phyloP scores from a whole-genome alignment of 2,888 invertebrate species.

The Tenodera sinensis region DNA sequence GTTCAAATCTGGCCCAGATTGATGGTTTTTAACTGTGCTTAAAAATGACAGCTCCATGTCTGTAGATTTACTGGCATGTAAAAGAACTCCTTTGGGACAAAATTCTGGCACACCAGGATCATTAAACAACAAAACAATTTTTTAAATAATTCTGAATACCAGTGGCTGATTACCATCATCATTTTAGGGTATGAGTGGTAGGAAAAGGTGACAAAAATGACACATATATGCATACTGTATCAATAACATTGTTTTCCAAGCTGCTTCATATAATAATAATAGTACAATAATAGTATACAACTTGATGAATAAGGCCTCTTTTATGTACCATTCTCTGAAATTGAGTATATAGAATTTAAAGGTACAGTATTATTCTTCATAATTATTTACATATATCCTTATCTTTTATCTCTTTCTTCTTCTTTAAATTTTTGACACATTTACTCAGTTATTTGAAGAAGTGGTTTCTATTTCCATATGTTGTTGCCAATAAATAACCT shows the following conservation, averaged over 20 bases:
- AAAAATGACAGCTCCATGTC: too few species aligned
- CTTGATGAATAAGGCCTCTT: constrained; percentile 8
- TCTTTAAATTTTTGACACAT: neutral
- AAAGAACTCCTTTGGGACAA: too few species aligned
- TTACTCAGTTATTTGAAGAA: neutral
- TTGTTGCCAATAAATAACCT: neutral
- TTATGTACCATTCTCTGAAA: neutral
- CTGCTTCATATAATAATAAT: neutral
- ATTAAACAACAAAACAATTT: too few species aligned
- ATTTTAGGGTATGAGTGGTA: too few species aligned
- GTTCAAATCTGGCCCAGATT: too few species aligned
- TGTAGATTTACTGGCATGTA: too few species aligned
- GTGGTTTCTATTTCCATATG: neutral
- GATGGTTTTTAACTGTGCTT: too few species aligned
- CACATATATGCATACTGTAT: neutral
- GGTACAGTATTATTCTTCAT: neutral
- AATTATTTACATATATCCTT: neutral
- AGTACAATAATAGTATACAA: constrained; percentile 10
- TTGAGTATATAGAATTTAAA: neutral
- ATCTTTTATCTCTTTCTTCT: neutral
- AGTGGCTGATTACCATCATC: too few species aligned
- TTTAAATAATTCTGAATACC: too few species aligned
- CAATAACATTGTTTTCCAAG: neutral
- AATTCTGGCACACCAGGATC: too few species aligned
- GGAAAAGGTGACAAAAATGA: neutral